Conservation (phyloP, 2,888 invertebrate genomes). For the Hybos culiciformis region DNA sequence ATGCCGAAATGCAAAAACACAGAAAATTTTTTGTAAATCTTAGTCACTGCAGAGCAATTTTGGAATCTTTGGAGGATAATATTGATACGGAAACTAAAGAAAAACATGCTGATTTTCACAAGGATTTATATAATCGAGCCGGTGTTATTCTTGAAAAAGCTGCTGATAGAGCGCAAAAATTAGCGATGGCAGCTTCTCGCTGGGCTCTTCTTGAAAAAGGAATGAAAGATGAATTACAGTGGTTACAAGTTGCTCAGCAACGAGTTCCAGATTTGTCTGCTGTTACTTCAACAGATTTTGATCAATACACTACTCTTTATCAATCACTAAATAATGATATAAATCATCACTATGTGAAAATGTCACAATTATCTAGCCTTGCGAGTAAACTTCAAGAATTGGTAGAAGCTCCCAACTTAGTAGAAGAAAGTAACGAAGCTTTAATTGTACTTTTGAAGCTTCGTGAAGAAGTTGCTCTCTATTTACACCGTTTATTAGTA, state of each 20-base stretch:
- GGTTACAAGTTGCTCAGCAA: conserved; percentile 73
- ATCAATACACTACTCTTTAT: conserved; percentile 70
- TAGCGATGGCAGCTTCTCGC: conserved; percentile 71
- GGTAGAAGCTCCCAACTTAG: conserved; percentile 59
- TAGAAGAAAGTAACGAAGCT: conserved; percentile 58
- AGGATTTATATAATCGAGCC: conserved; percentile 62
- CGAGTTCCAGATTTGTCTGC: conserved; percentile 67
- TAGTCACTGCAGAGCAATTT: conserved; percentile 72
- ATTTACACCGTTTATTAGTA: conserved; percentile 53
- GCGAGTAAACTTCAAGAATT: conserved; percentile 61
- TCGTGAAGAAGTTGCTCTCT: conserved; percentile 61
- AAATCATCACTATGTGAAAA: conserved; percentile 64
- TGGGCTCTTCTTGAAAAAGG: conserved; percentile 72
- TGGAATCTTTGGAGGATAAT: conserved; percentile 74
- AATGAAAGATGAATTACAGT: conserved; percentile 68
- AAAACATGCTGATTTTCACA: conserved; percentile 58
- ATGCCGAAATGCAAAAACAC: conserved; percentile 80
- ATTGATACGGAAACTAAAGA: conserved; percentile 66
- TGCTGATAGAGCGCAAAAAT: conserved; percentile 64
- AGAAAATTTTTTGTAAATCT: conserved; percentile 78
- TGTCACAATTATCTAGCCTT: conserved; percentile 56
- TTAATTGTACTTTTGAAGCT: conserved; percentile 57
- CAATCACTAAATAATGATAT: conserved; percentile 68
- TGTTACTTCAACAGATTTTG: conserved; percentile 70
- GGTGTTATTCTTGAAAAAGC: conserved; percentile 66